These are phyloP conservation scores for Polyergus mexicanus DNA, from an alignment of 1,140 invertebrate genomes.

Conservation along the genomic window DNA sequence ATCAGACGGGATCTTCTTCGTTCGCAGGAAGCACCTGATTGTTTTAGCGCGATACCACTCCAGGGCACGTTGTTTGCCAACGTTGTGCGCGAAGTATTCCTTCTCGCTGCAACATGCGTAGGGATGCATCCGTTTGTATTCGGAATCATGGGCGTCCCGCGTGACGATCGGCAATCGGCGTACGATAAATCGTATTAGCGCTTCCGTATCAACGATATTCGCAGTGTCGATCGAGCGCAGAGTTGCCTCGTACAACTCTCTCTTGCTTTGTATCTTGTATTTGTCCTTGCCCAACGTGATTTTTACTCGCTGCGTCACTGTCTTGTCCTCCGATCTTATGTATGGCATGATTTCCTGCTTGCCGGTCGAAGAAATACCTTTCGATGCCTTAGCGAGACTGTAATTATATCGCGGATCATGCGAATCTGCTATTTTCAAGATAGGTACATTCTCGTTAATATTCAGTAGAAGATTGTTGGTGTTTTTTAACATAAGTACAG, in stretches of 20 bases:
- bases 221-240: constrained; percentile 64
- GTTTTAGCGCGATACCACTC: constrained; percentile 86
- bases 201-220: constrained; percentile 67
- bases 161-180: constrained; percentile 82
- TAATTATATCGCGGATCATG: constrained; percentile 3
- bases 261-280: constrained; percentile 76
- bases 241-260: constrained; percentile 73
- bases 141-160: constrained; percentile 77
- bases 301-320: constrained; percentile 47
- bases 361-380: neutral
- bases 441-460: constrained; percentile 73
- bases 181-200: constrained; percentile 81
- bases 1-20: constrained; percentile 75
- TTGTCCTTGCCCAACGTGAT: constrained; percentile 78
- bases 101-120: constrained; percentile 84
- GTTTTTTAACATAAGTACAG: constrained; percentile 67
- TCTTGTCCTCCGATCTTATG: constrained; percentile 22
- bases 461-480: constrained; percentile 78
- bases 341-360: constrained; percentile 37
- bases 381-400: neutral
- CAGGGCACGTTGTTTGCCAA: constrained; percentile 86
- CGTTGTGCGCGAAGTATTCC: constrained; percentile 86
- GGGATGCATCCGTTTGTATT: constrained; percentile 85
- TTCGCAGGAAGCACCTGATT: constrained; percentile 80
- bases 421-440: constrained; percentile 75